Evolutionary conservation across 37 sponge, comb jelly and placozoan genomes (phyloP).

Genomic region (Cladorhizidae sp.): DNA sequence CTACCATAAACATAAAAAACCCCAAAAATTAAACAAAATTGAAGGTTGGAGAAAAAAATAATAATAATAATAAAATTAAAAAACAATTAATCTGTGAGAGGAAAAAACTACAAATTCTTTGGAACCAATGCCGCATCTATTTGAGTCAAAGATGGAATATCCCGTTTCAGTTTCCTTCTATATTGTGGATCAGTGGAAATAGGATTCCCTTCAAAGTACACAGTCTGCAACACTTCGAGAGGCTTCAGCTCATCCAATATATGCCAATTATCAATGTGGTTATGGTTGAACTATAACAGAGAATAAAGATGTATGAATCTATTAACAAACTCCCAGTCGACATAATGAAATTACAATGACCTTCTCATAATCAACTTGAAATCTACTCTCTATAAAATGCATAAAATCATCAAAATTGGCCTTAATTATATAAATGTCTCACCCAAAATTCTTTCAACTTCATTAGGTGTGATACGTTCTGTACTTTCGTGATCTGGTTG

Average conservation of each 20-base stretch:
- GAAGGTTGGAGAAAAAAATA: too few relatives aligned
- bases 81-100: too few relatives aligned
- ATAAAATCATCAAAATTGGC: neutral
- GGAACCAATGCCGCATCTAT: conserved; percentile 82
- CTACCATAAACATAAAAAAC: too few relatives aligned
- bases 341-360: too few relatives aligned
- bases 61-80: too few relatives aligned
- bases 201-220: conserved; percentile 88
- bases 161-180: conserved; percentile 71
- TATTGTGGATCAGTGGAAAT: conserved; percentile 79
- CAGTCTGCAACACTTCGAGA: conserved; percentile 50
- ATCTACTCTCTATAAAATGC: neutral
- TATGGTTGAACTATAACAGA: conserved; percentile 74
- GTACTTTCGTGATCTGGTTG: conserved; percentile 61
- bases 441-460: conserved; percentile 90
- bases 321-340: neutral
- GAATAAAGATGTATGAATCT: too few relatives aligned
- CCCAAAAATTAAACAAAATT: too few relatives aligned
- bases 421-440: conserved; percentile 7
- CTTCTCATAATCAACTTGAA: too few relatives aligned
- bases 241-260: conserved; percentile 57
- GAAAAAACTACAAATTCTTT: too few relatives aligned
- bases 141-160: conserved; percentile 78
- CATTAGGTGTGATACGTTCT: conserved; percentile 56
- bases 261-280: conserved; percentile 65